Percentiles rank a stretch among this genome's conserved stretches.
Conservation (phyloP, 2,888 invertebrate genomes). For the Pandemis corylana region DNA sequence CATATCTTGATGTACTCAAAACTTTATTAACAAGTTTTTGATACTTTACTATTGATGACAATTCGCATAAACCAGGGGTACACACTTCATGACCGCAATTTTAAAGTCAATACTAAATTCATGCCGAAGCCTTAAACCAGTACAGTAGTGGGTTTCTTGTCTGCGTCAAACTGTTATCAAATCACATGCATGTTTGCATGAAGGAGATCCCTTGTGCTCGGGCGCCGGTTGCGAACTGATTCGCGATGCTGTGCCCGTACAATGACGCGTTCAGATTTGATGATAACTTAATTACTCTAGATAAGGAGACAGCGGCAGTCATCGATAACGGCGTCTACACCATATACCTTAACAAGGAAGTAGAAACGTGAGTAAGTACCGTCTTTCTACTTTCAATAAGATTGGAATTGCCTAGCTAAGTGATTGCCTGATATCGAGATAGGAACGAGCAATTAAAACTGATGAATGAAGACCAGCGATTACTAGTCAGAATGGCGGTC, state of each 20-base stretch:
- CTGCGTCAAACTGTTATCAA: not conserved
- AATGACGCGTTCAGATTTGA: conserved; percentile 46
- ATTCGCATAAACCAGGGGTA: too few species aligned
- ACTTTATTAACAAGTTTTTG: not conserved
- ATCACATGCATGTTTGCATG: conserved; percentile 1
- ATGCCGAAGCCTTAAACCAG: not conserved
- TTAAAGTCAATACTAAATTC: not conserved
- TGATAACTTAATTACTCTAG: conserved; percentile 57
- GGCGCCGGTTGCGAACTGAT: conserved; percentile 7
- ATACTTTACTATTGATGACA: not conserved
- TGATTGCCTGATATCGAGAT: conserved; percentile 27
- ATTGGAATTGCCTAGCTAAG: conserved; percentile 15
- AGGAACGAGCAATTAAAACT: conserved; percentile 46
- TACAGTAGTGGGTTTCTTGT: not conserved
- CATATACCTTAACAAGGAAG: conserved; percentile 58
- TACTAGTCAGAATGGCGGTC: conserved; percentile 57
- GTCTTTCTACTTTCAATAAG: conserved; percentile 36
- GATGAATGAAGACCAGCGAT: conserved; percentile 71
- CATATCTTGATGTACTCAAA: not conserved
- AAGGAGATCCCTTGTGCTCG: conserved; percentile 22
- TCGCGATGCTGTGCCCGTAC: conserved; percentile 29
- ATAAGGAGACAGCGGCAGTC: conserved; percentile 60
- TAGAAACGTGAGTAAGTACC: conserved; percentile 72
- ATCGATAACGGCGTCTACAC: conserved; percentile 64
- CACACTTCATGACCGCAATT: not conserved